Evolutionary conservation across 1,140 invertebrate species (phyloP).

Genomic region (Aradophagus sp.): DNA sequence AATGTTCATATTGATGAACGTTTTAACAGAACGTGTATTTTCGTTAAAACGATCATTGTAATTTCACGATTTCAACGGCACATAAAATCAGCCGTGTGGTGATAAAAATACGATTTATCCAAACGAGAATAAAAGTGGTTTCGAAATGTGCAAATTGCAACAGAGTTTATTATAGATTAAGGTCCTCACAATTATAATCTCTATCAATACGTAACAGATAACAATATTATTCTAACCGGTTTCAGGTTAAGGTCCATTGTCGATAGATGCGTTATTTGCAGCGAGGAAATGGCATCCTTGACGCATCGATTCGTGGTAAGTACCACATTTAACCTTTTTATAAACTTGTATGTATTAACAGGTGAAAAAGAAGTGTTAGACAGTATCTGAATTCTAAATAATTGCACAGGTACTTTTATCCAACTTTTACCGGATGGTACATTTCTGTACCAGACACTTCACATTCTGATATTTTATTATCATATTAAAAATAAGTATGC

Average conservation of each 20-base stretch:
- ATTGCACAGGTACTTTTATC: no score
- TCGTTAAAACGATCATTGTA: conserved; percentile 2
- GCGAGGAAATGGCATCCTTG: conserved; percentile 14
- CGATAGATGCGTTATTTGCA: conserved; percentile 20
- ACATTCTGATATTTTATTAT: no score
- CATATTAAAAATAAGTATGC: no score
- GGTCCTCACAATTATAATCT: conserved; percentile 13
- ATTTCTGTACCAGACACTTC: no score
- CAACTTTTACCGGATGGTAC: no score
- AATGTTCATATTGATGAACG: conserved; percentile 1
- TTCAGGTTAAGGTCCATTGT: conserved; percentile 35
- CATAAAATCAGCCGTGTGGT: no score
- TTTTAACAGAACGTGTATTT: conserved; percentile 8
- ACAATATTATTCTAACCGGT: conserved; percentile 25
- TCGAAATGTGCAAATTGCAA: conserved; percentile 19
- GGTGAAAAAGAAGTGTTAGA: no score
- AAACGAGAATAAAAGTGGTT: conserved; percentile 18
- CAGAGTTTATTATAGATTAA: conserved; percentile 25
- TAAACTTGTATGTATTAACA: no score
- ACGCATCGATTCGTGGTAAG: conserved; percentile 10
- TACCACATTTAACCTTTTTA: no score
- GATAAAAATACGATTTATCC: no score
- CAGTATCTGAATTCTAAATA: no score
- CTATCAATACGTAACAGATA: conserved; percentile 34
- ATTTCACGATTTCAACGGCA: no score